Base-by-base conservation (phyloP, 2,113 vertebrate genomes). In the Butorides virescens region DNA sequence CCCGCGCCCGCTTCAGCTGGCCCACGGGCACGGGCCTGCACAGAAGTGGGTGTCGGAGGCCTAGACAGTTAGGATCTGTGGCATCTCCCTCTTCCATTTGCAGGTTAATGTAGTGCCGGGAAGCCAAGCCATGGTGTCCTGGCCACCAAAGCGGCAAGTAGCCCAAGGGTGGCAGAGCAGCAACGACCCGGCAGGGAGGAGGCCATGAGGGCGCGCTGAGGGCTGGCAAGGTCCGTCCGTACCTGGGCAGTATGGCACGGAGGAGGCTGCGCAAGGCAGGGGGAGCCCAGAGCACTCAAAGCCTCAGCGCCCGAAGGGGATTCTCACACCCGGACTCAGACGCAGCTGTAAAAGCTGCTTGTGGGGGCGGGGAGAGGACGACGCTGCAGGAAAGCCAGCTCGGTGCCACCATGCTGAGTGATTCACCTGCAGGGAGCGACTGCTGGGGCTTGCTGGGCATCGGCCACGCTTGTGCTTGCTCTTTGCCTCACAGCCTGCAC, bases 381-480 rank as follows among this genome's bases (percentile, higher is more conserved):
- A 17, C 4, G 13, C 36, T 15, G 50, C 1, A 4, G 30, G 37
- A 46, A 55, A 78, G 30, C 19, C 52, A 78, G 63, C 36, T 39
- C 1, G 0, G 58, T 1, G 1, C 23, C 39, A 16, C 58, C 50
- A 21, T 66, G 52, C 5, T 55, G 61, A 9, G 12, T 34, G 66
- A 88, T 34, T 34, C 32, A 19, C 0, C 0, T 13, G 21, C 39
- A 23, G 19, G 27, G 39, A 73, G 58, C 58, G 39, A 9, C 30
- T 29, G 9, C 29, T 34, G 56, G 68, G 29, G 7, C 7, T 37
- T 14, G 30, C 72, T 36, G 72, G 27, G 67, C 77, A 52, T 14
- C 30, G 39, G 81, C 37, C 5, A 3, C 5, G 34, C 27, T 67
- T 5, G 5, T 20, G 26, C 27, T 65, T 36, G 32, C 26, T 39